Conservation (phyloP, 2,888 invertebrate species). For the Zygogramma bicolorata region DNA sequence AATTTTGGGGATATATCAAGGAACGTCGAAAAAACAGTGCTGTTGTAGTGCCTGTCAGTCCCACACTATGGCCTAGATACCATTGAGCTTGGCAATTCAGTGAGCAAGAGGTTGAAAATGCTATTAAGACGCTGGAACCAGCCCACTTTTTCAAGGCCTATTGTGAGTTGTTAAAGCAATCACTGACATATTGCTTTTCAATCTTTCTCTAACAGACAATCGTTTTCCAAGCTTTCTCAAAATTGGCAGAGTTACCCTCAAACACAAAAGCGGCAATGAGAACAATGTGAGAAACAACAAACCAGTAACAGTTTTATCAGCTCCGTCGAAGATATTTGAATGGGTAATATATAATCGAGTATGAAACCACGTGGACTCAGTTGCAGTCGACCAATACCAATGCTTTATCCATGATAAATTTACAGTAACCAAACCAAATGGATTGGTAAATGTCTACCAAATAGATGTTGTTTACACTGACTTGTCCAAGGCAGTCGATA, state of each 20-base stretch:
- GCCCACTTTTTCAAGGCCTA: too few species aligned
- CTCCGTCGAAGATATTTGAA: conserved; percentile 5
- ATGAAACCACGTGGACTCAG: background rate
- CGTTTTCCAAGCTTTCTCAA: too few species aligned
- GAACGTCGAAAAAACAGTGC: too few species aligned
- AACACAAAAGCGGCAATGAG: background rate
- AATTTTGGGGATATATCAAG: too few species aligned
- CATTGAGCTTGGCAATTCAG: too few species aligned
- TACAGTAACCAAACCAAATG: background rate
- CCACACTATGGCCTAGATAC: too few species aligned
- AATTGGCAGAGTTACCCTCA: background rate
- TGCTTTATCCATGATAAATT: conserved; percentile 2
- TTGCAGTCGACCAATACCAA: background rate
- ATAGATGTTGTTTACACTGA: conserved; percentile 10
- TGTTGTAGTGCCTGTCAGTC: too few species aligned
- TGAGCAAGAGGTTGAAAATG: too few species aligned
- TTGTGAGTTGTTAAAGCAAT: background rate
- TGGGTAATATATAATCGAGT: background rate
- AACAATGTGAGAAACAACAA: background rate
- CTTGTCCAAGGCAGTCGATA: conserved; percentile 7
- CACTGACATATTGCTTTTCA: background rate
- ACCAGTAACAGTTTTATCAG: background rate
- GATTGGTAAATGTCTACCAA: background rate
- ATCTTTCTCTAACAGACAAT: background rate
- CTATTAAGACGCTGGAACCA: too few species aligned